Evolutionary conservation across 1,140 invertebrate genomes (phyloP).

Genomic region (Helicoverpa zea): DNA sequence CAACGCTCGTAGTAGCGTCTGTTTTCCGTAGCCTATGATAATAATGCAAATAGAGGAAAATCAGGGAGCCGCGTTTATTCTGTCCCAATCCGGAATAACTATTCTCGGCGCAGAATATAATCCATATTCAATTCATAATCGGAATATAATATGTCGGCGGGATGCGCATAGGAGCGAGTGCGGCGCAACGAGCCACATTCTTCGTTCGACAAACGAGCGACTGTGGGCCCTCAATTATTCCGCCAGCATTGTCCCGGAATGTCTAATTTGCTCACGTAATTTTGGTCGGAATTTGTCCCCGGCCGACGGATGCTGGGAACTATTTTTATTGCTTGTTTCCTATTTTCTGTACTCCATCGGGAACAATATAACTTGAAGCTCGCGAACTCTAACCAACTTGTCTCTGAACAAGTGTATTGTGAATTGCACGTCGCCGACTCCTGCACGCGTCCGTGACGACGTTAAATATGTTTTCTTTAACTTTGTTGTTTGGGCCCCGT

Average conservation of each 20-base stretch:
- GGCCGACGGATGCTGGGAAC: conserved; percentile 77
- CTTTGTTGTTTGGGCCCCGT: conserved; percentile 54
- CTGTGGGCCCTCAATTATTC: conserved; percentile 78
- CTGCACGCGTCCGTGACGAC: conserved; percentile 54
- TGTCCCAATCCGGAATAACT: conserved; percentile 27
- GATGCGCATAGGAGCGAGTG: conserved; percentile 25
- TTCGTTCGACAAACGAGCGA: conserved; percentile 67
- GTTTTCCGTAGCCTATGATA: background rate
- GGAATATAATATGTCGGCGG: conserved; percentile 34
- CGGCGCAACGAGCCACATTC: conserved; percentile 60
- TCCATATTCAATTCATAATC: conserved; percentile 50
- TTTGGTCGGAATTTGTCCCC: conserved; percentile 81
- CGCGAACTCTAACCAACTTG: conserved; percentile 75
- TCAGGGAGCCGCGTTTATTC: conserved; percentile 38
- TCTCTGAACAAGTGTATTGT: conserved; percentile 77
- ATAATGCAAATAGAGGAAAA: conserved; percentile 40
- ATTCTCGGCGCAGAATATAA: conserved; percentile 37
- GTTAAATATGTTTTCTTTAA: conserved; percentile 59
- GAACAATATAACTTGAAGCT: conserved; percentile 78
- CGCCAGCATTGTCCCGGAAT: conserved; percentile 80
- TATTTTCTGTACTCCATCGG: conserved; percentile 76
- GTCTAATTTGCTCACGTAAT: conserved; percentile 86
- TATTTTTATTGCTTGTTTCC: conserved; percentile 86
- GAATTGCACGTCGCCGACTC: conserved; percentile 75
- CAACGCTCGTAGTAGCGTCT: background rate